These are phyloP conservation scores for Baccha elongata DNA, from an alignment of 2,888 invertebrate genomes.

Conservation along the genomic window DNA sequence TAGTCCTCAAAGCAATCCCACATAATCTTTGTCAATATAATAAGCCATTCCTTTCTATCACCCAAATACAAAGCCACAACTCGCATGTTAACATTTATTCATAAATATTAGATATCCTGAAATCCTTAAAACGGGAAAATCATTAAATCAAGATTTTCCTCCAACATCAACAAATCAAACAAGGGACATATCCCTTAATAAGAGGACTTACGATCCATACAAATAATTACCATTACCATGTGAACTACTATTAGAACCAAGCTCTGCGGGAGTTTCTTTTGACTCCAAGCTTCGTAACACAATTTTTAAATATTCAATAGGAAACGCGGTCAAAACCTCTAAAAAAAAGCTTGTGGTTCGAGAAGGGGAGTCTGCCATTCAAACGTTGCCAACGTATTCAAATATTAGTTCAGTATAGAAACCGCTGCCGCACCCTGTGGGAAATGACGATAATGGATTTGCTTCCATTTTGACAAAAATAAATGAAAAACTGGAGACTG, in stretches of 20 bases:
- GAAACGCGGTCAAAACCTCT: constrained; percentile 51
- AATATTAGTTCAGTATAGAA: constrained; percentile 62
- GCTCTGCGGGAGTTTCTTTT: constrained; percentile 6
- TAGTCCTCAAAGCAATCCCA: constrained; percentile 25
- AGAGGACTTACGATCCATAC: constrained; percentile 30
- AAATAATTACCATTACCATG: constrained; percentile 57
- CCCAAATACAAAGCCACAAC: constrained; percentile 13
- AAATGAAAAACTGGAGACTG: constrained; percentile 25
- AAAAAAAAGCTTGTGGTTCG: constrained; percentile 29
- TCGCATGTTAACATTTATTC: constrained; percentile 14
- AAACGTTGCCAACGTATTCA: constrained; percentile 45
- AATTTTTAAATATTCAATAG: constrained; percentile 56
- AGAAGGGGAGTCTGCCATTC: neutral
- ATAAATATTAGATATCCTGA: constrained; percentile 34
- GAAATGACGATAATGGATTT: constrained; percentile 69
- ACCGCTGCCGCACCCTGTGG: constrained; percentile 60
- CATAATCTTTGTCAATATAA: constrained; percentile 44
- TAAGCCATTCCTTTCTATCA: constrained; percentile 28
- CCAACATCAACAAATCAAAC: constrained; percentile 7
- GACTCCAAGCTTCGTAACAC: constrained; percentile 1
- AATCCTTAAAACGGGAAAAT: constrained; percentile 46
- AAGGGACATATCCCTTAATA: constrained; percentile 3
- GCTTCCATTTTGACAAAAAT: constrained; percentile 28
- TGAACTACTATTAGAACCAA: constrained; percentile 19
- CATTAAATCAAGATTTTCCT: constrained; percentile 68